Base-by-base conservation (phyloP, 1,140 invertebrate species). In the Orussus abietinus region DNA sequence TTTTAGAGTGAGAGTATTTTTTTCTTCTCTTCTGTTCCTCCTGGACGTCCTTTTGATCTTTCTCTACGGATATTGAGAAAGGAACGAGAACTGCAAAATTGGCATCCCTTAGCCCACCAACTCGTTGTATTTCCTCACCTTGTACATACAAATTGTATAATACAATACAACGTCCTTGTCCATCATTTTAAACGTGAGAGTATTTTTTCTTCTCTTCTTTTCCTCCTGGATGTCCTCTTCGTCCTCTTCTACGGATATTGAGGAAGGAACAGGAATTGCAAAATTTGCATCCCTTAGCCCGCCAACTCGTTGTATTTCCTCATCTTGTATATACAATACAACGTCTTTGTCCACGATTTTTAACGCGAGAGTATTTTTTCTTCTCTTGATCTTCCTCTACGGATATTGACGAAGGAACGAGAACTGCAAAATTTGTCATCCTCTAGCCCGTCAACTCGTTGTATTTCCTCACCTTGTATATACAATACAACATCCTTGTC, bases 221-320 rank as follows among this genome's bases (percentile, higher is more conserved):
- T 55, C 44, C 38, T 63, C 18, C 22, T 61, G 6, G 60, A 63
- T 14, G 32, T 55, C 1, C 21, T 55, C 5, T 32, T 63, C 6
- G 61, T 63, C 13, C 59, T 57, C 41, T 40, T 60, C 10, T 61
- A 59, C 14, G 53, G 55, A 26, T 63, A 63, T 32, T 51, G 18
- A 51, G 29, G 38, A n/a, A n/a, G n/a, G n/a, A n/a, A n/a, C n/a
- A n/a, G n/a, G n/a, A n/a, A n/a, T n/a, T n/a, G n/a, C n/a, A n/a
- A n/a, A n/a, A n/a, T n/a, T 25, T 7, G 6, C 22, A 25, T 6
- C 6, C n/a, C n/a, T 25, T 25, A 25, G 6, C 22, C n/a, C n/a
- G n/a, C 22, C 22, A 6, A 7, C n/a, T 7, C n/a, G n/a, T 25
- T 25, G 22, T 25, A 6, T 25, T n/a, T 25, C 22, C n/a, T 6